Evolutionary conservation across 2,888 invertebrate species (phyloP).

Genomic region (Ligdia adustata): DNA sequence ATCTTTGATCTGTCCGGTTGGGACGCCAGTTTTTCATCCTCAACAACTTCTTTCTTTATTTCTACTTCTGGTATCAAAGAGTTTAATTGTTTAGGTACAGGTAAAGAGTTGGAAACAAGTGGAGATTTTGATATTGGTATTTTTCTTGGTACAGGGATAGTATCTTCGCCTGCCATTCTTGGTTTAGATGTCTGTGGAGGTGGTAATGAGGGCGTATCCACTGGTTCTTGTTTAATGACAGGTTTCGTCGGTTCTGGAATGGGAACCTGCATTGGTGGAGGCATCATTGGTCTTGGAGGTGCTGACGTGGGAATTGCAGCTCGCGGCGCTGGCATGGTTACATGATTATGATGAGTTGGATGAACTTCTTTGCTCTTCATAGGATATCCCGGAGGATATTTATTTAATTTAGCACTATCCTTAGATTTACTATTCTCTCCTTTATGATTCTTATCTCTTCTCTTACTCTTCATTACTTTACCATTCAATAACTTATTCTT

Average conservation of each 20-base stretch:
- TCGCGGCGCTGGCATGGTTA: constrained; percentile 68
- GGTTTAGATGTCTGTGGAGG: constrained; percentile 43
- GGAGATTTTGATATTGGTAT: constrained; percentile 80
- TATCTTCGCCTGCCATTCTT: constrained; percentile 57
- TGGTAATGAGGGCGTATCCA: constrained; percentile 51
- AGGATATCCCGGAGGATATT: constrained; percentile 70
- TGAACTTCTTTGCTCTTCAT: constrained; percentile 70
- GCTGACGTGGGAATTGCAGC: constrained; percentile 49
- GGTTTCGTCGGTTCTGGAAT: constrained; percentile 47
- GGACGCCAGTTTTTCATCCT: constrained; percentile 86
- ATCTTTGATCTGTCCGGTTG: constrained; percentile 94
- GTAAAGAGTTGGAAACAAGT: constrained; percentile 65
- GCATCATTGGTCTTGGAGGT: constrained; percentile 49
- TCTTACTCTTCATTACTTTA: constrained; percentile 81
- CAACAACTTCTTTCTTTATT: constrained; percentile 78
- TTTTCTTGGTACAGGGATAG: constrained; percentile 77
- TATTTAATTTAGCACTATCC: constrained; percentile 77
- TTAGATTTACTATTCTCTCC: constrained; percentile 80
- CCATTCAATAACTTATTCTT: constrained; percentile 81
- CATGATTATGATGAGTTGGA: constrained; percentile 73
- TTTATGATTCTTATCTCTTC: constrained; percentile 81
- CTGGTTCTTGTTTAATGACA: constrained; percentile 69
- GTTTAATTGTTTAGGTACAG: constrained; percentile 64
- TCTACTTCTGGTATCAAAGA: constrained; percentile 66
- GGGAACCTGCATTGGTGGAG: constrained; percentile 48